Conservation (phyloP, 2,797 vertebrate genomes). For the Valencia hispanica region DNA sequence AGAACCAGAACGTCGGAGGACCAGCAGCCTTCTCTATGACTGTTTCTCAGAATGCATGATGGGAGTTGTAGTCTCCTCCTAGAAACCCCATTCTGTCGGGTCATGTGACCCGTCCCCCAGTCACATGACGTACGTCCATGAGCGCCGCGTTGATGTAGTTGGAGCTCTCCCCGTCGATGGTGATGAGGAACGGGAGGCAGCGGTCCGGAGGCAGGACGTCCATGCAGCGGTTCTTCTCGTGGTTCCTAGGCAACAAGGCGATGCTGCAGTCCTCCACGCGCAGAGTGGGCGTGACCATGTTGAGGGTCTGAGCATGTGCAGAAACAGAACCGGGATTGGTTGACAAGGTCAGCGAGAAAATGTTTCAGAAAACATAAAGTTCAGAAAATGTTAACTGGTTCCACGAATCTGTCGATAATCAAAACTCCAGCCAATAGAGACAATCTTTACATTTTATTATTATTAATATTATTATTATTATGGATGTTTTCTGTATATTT, state of each 20-base stretch:
- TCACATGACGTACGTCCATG: conserved; percentile 87
- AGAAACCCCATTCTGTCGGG: no score
- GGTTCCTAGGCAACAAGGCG: conserved; percentile 93
- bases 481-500: no score
- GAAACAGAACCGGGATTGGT: not conserved
- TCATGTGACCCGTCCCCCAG: no score
- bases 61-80: not conserved
- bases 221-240: conserved; percentile 99
- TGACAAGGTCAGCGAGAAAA: no score
- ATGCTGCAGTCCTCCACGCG: conserved; percentile 99
- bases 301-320: conserved; percentile 76
- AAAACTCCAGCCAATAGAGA: no score
- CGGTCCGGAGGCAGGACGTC: conserved; percentile 97
- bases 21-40: not conserved
- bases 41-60: not conserved
- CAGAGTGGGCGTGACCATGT: conserved; percentile 97
- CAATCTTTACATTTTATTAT: no score
- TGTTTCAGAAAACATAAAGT: no score
- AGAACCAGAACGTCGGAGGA: no score
- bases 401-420: no score
- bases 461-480: no score
- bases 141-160: conserved; percentile 99
- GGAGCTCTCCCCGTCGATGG: conserved; percentile 97
- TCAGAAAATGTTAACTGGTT: no score
- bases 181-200: conserved; percentile 98